Conservation (phyloP, 2,888 invertebrate species). For the Plusia festucae region DNA sequence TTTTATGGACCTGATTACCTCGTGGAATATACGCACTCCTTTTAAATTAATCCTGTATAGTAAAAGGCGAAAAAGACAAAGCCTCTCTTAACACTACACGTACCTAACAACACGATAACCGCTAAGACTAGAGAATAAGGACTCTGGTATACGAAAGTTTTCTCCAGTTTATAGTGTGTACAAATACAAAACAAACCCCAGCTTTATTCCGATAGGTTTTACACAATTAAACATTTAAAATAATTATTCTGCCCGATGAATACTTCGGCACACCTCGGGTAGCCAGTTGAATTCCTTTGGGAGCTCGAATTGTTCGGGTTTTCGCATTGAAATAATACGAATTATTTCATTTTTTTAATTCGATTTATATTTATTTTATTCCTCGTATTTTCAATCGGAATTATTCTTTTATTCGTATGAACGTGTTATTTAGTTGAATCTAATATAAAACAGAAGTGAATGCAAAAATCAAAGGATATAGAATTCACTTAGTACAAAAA, state of each 20-base stretch:
- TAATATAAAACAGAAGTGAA: neutral
- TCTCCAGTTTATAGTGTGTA: no score
- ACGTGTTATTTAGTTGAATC: neutral
- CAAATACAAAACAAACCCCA: neutral
- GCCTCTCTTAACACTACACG: no score
- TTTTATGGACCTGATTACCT: no score
- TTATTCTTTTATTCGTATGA: constrained; percentile 8
- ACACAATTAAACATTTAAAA: neutral
- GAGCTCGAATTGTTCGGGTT: constrained; percentile 22
- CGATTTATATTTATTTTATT: constrained; percentile 3
- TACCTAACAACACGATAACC: no score
- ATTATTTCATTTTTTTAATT: constrained; percentile 20
- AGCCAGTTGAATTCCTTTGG: neutral
- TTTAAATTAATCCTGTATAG: no score
- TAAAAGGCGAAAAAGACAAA: no score
- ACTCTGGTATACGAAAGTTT: no score
- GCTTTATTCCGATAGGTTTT: neutral
- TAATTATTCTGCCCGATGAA: constrained; percentile 11
- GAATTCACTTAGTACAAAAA: no score
- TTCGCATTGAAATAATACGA: constrained; percentile 22
- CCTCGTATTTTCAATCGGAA: no score
- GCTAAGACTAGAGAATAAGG: no score
- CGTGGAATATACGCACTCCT: no score
- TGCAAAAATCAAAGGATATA: neutral
- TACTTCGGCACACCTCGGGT: constrained; percentile 20